Base-by-base conservation (phyloP, 2,888 invertebrate species). In the Orgyia antiqua region DNA sequence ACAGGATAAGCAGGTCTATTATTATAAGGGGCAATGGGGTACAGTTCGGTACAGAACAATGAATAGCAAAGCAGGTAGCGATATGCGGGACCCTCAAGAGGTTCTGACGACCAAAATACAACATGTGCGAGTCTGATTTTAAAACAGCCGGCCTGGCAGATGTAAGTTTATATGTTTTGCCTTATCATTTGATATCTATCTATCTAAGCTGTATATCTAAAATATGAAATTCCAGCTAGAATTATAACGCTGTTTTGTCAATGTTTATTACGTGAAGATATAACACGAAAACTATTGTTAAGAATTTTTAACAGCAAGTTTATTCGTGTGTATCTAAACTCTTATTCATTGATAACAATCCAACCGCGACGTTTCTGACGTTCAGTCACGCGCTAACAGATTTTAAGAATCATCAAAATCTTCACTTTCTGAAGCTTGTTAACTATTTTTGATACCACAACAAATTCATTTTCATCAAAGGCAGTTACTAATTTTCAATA, bases 1-100 rank as follows among this genome's bases (percentile, higher is more conserved):
- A 69, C 66, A 62, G 68, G 58, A 65, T 67, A 64, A 67, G 68
- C 69, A 73, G 70, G 72, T 73, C 62, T 51, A 66, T 77, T 77
- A 70, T 77, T 48, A 47, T 46, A 39, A 34, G 40, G 46, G 46
- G 38, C 36, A 53, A 42, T 49, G 47, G 62, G 62, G 59, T 51
- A 42, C 50, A 49, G 57, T 70, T 59, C 10, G 2, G 10, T 49
- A 42, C 50, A 50, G 57, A 71, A 80, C 77, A 80, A 79, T 75
- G 60, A 51, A 31, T 36, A 51, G 46, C 36, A 46, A 45, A 46
- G 70, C 83, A 83, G 83, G 82, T 83, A 83, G 78, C 57, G 68
- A 63, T 69, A 74, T 75, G 75, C 74, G 77, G 82, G 78, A 51
- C 34, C 27, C 50, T 57, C 67, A 63, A 69, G 61, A 68, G 65